phyloP scores from a whole-genome alignment of 2,888 invertebrate species.

The Trichacis sp. region DNA sequence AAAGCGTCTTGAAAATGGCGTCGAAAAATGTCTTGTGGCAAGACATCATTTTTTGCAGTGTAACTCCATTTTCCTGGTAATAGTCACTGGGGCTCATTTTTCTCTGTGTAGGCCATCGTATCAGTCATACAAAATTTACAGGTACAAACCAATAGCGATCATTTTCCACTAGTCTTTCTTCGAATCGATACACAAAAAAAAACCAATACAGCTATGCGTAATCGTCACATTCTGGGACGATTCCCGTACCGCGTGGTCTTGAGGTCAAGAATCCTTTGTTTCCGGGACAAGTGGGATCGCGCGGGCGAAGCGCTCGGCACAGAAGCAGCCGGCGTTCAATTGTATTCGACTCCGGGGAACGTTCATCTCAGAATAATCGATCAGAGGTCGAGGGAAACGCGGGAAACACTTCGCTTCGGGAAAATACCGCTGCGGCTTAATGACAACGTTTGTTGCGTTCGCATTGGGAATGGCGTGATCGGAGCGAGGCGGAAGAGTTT shows the following conservation, averaged over 20 bases:
- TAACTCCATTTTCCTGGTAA: no score
- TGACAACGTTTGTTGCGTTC: constrained; percentile 36
- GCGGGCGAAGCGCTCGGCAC: background rate
- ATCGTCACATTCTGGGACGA: no score
- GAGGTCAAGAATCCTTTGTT: constrained; percentile 1
- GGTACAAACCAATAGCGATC: no score
- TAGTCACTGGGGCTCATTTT: no score
- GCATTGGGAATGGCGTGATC: constrained; percentile 24
- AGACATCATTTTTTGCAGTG: no score
- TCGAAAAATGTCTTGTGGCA: no score
- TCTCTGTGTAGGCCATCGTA: no score
- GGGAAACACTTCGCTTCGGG: constrained; percentile 27
- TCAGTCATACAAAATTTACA: no score
- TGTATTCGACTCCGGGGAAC: background rate
- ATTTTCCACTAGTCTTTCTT: no score
- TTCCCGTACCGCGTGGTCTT: constrained; percentile 28
- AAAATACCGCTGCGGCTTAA: constrained; percentile 40
- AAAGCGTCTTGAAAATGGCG: no score
- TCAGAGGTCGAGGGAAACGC: constrained; percentile 38
- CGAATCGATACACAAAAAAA: no score
- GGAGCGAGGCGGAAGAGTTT: constrained; percentile 27
- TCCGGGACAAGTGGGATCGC: background rate
- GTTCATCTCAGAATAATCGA: constrained; percentile 14
- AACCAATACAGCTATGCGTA: no score
- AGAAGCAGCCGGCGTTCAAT: constrained; percentile 1